Evolutionary conservation across 2,888 invertebrate genomes (phyloP).

Genomic region (Escarpia spicata): DNA sequence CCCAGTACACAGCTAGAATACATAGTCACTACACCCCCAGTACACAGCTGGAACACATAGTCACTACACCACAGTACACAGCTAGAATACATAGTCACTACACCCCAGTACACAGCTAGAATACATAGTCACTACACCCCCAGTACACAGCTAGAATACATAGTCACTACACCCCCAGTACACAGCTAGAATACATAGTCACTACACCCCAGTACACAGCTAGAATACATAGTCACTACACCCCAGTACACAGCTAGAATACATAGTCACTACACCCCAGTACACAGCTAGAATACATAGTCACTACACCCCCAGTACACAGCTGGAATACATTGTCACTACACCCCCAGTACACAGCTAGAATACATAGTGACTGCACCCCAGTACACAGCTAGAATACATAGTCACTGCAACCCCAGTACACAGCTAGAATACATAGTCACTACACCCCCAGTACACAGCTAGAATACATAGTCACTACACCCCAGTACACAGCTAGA

Average conservation of each 20-base stretch:
- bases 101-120: not conserved
- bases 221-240: not conserved
- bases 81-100: not conserved
- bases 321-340: not conserved
- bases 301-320: not conserved
- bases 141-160: not conserved
- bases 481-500: not conserved
- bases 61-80: not conserved
- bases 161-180: not conserved
- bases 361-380: not conserved
- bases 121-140: not conserved
- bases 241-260: not conserved
- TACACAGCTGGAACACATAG: not conserved
- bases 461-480: not conserved
- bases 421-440: not conserved
- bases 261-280: not conserved
- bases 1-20: not conserved
- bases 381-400: not conserved
- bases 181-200: not conserved
- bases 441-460: not conserved
- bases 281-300: not conserved
- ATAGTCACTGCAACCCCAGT: not conserved
- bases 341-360: not conserved
- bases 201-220: not conserved
- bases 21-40: not conserved